Conservation (phyloP, 1,140 invertebrate species). For the Papilio polyxenes region DNA sequence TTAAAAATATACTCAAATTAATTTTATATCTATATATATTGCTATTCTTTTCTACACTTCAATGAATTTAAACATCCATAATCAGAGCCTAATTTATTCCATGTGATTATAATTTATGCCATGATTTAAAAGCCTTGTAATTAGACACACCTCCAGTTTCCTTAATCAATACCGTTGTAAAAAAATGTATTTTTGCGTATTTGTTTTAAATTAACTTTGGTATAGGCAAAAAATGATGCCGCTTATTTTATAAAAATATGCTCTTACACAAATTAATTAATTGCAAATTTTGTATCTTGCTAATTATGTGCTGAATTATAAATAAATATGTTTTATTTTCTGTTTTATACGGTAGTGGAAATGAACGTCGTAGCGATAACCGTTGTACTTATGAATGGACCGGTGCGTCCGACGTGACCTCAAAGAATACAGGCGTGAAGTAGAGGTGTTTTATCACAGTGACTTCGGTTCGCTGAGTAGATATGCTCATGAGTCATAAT, state of each 20-base stretch:
- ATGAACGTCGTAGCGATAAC: background rate
- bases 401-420: background rate
- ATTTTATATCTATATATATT: too few species aligned
- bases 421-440: conserved; percentile 10
- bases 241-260: background rate
- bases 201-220: background rate
- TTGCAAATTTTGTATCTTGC: background rate
- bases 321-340: background rate
- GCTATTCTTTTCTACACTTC: too few species aligned
- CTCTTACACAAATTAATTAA: background rate
- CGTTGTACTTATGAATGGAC: conserved; percentile 7
- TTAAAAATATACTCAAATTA: too few species aligned
- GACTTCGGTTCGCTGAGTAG: background rate
- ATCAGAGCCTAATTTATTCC: background rate
- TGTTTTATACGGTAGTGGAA: background rate
- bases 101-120: background rate
- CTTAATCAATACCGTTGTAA: background rate
- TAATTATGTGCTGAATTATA: too few species aligned
- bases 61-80: background rate
- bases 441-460: background rate
- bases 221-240: background rate
- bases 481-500: background rate
- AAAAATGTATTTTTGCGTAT: background rate
- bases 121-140: background rate
- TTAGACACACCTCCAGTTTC: background rate